Evolutionary conservation across 2,113 vertebrate genomes (phyloP).

Genomic region (Copsychus sechellarum): DNA sequence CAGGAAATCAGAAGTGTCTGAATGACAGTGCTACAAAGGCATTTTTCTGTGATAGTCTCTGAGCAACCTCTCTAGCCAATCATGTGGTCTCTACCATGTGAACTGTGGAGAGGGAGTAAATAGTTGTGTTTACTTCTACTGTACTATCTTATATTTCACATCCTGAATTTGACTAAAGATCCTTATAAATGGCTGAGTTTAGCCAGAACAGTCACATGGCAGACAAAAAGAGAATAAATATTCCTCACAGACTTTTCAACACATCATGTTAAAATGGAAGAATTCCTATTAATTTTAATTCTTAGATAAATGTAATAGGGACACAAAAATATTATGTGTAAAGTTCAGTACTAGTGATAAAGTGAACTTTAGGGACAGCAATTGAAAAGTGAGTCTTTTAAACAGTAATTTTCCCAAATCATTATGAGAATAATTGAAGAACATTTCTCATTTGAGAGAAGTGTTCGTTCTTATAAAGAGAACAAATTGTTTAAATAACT

Average conservation of each 20-base stretch:
- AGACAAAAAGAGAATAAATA: not conserved
- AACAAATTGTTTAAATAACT: not conserved
- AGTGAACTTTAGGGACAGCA: not conserved
- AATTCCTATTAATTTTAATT: not conserved
- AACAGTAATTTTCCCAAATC: not conserved
- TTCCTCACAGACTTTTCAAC: not conserved
- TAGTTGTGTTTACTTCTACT: not conserved
- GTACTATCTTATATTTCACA: not conserved
- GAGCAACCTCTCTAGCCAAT: not conserved
- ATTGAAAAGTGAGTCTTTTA: not conserved
- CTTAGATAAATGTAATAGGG: not conserved
- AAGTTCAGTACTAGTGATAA: not conserved
- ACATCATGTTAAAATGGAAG: not conserved
- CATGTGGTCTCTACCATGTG: not conserved
- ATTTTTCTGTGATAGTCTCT: not conserved
- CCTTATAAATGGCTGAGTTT: not conserved
- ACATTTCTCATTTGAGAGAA: not conserved
- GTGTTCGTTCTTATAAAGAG: not conserved
- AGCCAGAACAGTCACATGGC: not conserved
- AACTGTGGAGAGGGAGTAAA: not conserved
- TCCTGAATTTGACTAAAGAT: not conserved
- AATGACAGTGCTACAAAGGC: not conserved
- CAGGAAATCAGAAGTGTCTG: not conserved
- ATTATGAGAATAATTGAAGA: not conserved
- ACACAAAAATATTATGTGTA: not conserved